Base-by-base conservation (phyloP, 2,797 vertebrate genomes). In the Argyrosomus regius region DNA sequence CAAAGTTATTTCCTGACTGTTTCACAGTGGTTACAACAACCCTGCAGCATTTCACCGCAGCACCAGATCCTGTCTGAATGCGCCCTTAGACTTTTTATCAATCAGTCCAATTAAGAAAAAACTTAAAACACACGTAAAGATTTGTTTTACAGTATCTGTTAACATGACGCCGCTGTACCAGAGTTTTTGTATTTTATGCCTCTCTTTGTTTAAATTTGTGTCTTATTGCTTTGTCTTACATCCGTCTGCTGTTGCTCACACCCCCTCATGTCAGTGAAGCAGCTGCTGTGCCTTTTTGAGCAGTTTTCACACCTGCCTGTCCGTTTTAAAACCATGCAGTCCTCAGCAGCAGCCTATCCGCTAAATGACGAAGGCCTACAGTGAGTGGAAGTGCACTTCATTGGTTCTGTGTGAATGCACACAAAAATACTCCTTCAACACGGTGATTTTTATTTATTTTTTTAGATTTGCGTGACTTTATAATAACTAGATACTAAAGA, bases 201-300 rank as follows among this genome's bases (percentile, higher is more conserved):
- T 58, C 12, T 73, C 11, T 67, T 7, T 64, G 43, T 63, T 46
- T 1, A 11, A 26, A 20, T 24, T 1, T 1, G 52, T 72, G 65
- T 80, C 48, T 72, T 72, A 22, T 18, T 31, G 65, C 43, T 41
- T 54, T 39, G 46, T 26, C 9, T 54, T 28, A 1, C 49, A 14
- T 75, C 70, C 49, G 54, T 24, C 65, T 62, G 69, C 68, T 58
- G 73, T 56, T 48, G 39, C 59, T 46, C 72, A 22, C 66, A 31
- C 72, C 10, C 28, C 61, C 35, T 72, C 53, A 5, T 45, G 78
- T 73, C 58, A 56, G 79, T 49, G 48, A 75, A 77, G 79, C 84
- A 81, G 84, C 88, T 80, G 75, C 60, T 87, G 94, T 94, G 93
- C 93, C 93, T 95, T 94, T 73, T 82, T 87, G 69, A 75, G 56